phyloP scores from a whole-genome alignment of 2,797 vertebrate genomes.

The Hoplostethus atlanticus region DNA sequence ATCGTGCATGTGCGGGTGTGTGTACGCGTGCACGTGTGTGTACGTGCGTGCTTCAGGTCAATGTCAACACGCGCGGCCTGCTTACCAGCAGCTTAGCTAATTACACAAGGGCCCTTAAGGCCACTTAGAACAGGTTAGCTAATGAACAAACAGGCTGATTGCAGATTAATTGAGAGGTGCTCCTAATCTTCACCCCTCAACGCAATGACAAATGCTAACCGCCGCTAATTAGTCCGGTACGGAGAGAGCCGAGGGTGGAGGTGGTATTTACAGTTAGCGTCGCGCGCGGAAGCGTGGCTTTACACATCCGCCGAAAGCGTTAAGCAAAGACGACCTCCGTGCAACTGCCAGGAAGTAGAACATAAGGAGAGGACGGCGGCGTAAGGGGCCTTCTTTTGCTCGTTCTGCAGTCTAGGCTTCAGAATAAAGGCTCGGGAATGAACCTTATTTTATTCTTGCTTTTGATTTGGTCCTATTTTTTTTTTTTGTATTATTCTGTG shows the following conservation, averaged over 20 bases:
- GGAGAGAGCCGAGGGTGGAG: constrained; percentile 64
- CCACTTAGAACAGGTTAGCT: constrained; percentile 89
- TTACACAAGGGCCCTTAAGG: constrained; percentile 84
- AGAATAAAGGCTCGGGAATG: no score
- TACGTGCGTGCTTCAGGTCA: constrained; percentile 77
- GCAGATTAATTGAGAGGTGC: constrained; percentile 89
- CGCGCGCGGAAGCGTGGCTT: constrained; percentile 55
- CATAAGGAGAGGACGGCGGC: no score
- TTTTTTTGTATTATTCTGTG: no score
- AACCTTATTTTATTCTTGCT: no score
- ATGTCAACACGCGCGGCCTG: constrained; percentile 82
- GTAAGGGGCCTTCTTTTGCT: no score
- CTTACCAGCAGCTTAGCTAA: constrained; percentile 83
- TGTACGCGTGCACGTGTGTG: constrained; percentile 22
- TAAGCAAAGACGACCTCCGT: constrained; percentile 38
- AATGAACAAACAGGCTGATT: constrained; percentile 90
- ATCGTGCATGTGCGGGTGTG: constrained; percentile 1
- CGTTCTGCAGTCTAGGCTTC: no score
- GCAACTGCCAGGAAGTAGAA: not conserved
- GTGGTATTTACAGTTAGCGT: constrained; percentile 72
- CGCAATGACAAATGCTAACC: constrained; percentile 83
- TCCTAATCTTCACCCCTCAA: constrained; percentile 89
- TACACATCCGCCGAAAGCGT: constrained; percentile 42
- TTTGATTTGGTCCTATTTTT: no score
- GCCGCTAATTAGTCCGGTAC: constrained; percentile 82